phyloP scores from a whole-genome alignment of 2,888 invertebrate genomes.

The Tenthredo distinguenda region DNA sequence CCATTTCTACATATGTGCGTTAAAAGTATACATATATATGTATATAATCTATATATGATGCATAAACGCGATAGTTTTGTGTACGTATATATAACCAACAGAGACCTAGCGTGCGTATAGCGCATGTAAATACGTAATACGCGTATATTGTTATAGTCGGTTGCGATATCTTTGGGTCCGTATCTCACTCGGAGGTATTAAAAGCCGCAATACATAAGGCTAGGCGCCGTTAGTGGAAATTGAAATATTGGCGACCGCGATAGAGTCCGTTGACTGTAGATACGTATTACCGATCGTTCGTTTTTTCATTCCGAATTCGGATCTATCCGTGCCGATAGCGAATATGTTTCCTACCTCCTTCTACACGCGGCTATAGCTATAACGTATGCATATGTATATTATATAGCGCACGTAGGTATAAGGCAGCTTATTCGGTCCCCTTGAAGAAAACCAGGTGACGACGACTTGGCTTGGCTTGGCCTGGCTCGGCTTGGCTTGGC shows the following conservation, averaged over 20 bases:
- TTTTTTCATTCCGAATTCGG: slow-evolving; percentile 29
- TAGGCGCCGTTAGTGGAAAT: not conserved
- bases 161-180: slow-evolving; percentile 27
- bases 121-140: not conserved
- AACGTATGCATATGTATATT: not conserved
- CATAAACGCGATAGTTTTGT: not conserved
- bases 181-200: slow-evolving; percentile 11
- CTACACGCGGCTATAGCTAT: not conserved
- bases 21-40: not conserved
- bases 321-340: not conserved
- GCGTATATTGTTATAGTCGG: not conserved
- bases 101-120: not conserved
- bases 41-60: not conserved
- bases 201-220: slow-evolving; percentile 15
- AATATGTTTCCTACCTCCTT: not conserved
- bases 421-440: not conserved
- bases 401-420: no score
- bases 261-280: slow-evolving; percentile 46
- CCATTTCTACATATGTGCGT: not conserved
- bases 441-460: slow-evolving; percentile 25
- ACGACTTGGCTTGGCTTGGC: not conserved
- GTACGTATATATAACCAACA: not conserved
- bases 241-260: slow-evolving; percentile 35
- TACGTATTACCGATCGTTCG: not conserved
- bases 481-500: not conserved